Evolutionary conservation across 1,140 invertebrate species (phyloP).

Genomic region (Cydia pomonella): DNA sequence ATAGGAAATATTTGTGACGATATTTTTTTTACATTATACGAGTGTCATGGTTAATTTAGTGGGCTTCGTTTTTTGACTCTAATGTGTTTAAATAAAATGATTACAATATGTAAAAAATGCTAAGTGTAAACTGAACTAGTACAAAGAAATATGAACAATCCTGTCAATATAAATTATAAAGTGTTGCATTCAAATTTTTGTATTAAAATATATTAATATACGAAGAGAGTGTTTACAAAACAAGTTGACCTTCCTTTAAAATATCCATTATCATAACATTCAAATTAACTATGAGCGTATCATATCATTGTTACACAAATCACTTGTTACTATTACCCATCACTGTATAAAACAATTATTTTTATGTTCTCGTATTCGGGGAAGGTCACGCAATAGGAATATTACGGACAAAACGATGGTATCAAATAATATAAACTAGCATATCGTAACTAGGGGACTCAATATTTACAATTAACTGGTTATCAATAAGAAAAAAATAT

Average conservation of each 20-base stretch:
- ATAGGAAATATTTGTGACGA: background rate
- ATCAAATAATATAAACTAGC: constrained; percentile 16
- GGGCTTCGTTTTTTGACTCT: too few species aligned
- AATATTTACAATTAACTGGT: constrained; percentile 4
- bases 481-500: background rate
- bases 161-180: too few species aligned
- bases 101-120: too few species aligned
- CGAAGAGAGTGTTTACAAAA: too few species aligned
- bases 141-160: too few species aligned
- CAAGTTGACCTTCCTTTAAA: background rate
- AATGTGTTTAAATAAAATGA: too few species aligned
- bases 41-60: background rate
- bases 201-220: too few species aligned
- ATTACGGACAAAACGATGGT: constrained; percentile 23
- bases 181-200: too few species aligned
- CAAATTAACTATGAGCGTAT: background rate
- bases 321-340: constrained; percentile 27
- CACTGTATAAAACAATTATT: constrained; percentile 27
- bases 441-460: background rate
- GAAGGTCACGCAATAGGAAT: constrained; percentile 29
- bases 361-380: constrained; percentile 10
- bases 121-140: too few species aligned
- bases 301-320: constrained; percentile 22
- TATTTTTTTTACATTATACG: background rate
- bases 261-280: background rate